Percentiles rank a stretch among this genome's conserved stretches.
Conservation (phyloP, 2,888 invertebrate genomes). For the Galeopsomyia nigrocyanea region DNA sequence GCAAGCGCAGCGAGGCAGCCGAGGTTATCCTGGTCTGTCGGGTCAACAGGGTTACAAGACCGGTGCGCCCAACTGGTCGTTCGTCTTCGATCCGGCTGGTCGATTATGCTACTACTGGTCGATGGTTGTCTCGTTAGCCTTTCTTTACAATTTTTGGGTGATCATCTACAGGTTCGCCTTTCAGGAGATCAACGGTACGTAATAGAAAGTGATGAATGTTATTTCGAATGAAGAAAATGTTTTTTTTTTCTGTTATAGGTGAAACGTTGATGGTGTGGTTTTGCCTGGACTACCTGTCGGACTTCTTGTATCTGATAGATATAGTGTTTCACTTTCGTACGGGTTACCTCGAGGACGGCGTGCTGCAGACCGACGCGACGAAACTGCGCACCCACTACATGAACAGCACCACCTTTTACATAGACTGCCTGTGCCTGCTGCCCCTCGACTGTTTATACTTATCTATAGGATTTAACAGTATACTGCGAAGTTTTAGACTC, state of each 20-base stretch:
- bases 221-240: too few species aligned
- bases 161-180: slow-evolving; percentile 99
- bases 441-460: slow-evolving; percentile 98
- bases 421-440: slow-evolving; percentile 97
- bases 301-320: slow-evolving; percentile 95
- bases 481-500: slow-evolving; percentile 93
- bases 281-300: slow-evolving; percentile 96
- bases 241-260: slow-evolving; percentile 67
- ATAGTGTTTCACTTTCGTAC: slow-evolving; percentile 98
- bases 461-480: slow-evolving; percentile 97
- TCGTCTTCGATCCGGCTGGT: slow-evolving; percentile 98
- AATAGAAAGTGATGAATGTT: too few species aligned
- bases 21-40: slow-evolving; percentile 65
- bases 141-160: slow-evolving; percentile 97
- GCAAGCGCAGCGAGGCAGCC: slow-evolving; percentile 66
- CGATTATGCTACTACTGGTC: slow-evolving; percentile 97
- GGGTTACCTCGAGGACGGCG: slow-evolving; percentile 97
- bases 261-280: slow-evolving; percentile 96
- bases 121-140: slow-evolving; percentile 95
- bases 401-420: slow-evolving; percentile 98
- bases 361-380: slow-evolving; percentile 94
- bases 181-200: slow-evolving; percentile 90
- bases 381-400: slow-evolving; percentile 97
- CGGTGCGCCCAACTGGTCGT: slow-evolving; percentile 87
- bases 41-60: slow-evolving; percentile 72